Conservation (phyloP, 2,888 invertebrate species). For the Caenorhabditis drosophilae region DNA sequence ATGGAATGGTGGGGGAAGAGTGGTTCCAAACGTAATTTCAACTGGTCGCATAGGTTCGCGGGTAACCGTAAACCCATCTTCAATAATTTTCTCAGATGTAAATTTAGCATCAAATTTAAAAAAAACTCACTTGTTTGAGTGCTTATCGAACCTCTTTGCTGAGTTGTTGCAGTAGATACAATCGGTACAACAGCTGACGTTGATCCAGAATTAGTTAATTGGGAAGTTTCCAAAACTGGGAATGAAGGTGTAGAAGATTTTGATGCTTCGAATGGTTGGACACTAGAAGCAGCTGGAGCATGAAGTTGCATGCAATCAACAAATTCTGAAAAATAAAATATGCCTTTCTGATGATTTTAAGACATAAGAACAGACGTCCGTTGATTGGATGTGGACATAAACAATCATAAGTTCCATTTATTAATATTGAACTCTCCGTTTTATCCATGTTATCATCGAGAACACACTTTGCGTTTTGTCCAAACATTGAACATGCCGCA, state of each 20-base stretch:
- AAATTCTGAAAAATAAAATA: conserved; percentile 33
- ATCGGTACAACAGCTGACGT: neutral
- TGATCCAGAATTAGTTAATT: neutral
- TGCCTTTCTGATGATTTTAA: neutral
- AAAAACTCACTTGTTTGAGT: no score
- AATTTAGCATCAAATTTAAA: no score
- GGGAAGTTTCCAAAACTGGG: conserved; percentile 33
- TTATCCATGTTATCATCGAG: conserved; percentile 50
- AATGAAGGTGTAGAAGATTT: conserved; percentile 31
- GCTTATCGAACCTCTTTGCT: no score
- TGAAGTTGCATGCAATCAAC: conserved; percentile 51
- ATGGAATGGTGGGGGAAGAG: conserved; percentile 28
- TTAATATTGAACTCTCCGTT: conserved; percentile 29
- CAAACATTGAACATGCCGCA: conserved; percentile 58
- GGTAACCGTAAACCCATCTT: conserved; percentile 35
- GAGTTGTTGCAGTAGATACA: neutral
- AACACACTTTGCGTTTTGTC: conserved; percentile 56
- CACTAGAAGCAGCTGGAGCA: conserved; percentile 33
- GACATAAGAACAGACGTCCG: conserved; percentile 32
- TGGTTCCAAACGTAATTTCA: conserved; percentile 6
- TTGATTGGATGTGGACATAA: conserved; percentile 50
- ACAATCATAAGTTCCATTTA: conserved; percentile 53
- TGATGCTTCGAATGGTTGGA: conserved; percentile 24
- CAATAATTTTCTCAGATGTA: conserved; percentile 2
- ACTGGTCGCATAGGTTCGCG: conserved; percentile 32